phyloP scores from a whole-genome alignment of 1,140 invertebrate species.

The Dreissena rostriformis region DNA sequence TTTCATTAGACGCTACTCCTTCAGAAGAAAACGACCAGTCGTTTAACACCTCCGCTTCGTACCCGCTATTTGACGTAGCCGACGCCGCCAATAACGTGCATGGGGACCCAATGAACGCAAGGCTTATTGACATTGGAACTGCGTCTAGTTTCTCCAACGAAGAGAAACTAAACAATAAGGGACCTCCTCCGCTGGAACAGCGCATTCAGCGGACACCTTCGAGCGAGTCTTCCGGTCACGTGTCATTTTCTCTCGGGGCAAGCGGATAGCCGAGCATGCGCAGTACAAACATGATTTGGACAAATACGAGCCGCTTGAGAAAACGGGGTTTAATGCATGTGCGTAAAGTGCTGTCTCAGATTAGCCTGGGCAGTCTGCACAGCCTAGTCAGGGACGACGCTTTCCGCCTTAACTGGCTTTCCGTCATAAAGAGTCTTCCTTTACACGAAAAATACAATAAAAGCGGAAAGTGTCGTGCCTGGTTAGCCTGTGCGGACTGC shows the following conservation, averaged over 20 bases:
- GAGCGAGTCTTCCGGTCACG: slow-evolving; percentile 22
- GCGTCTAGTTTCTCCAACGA: slow-evolving; percentile 3
- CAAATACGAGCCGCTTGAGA: not conserved
- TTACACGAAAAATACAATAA: no score
- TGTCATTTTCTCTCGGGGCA: slow-evolving; percentile 41
- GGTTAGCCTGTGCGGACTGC: no score
- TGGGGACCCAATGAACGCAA: slow-evolving; percentile 12
- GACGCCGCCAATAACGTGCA: slow-evolving; percentile 8
- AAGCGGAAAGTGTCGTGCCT: no score
- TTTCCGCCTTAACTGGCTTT: no score
- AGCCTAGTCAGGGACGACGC: no score
- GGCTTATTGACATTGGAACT: slow-evolving; percentile 10
- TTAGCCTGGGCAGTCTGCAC: no score
- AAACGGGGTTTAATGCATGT: no score
- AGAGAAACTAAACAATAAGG: slow-evolving; percentile 11
- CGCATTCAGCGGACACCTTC: slow-evolving; percentile 36
- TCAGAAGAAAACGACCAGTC: slow-evolving; percentile 59
- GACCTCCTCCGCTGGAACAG: slow-evolving; percentile 42
- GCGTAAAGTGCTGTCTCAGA: no score
- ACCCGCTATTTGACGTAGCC: not conserved
- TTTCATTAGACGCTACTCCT: slow-evolving; percentile 66
- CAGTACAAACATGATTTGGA: not conserved
- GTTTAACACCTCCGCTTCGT: slow-evolving; percentile 18
- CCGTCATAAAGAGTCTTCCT: no score
- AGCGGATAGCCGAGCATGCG: slow-evolving; percentile 30